These are phyloP conservation scores for Melinopterus prodromus DNA, from an alignment of 2,888 invertebrate species.

Conservation along the genomic window DNA sequence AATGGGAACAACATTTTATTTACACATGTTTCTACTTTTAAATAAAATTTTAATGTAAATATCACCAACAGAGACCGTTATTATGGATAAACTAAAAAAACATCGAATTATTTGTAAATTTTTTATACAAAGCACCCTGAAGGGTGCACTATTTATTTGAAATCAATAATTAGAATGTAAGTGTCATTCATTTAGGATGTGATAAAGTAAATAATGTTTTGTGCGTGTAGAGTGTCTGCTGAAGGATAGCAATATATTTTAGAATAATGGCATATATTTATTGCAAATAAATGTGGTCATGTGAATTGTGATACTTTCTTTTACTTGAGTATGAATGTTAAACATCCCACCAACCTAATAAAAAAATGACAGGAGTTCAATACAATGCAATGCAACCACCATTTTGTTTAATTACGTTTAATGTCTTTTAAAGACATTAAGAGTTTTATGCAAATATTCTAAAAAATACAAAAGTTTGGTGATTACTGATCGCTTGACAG, in stretches of 20 bases:
- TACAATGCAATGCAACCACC: too few relatives aligned
- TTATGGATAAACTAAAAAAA: slow-evolving; percentile 29
- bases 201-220: slow-evolving; percentile 23
- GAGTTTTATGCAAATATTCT: too few relatives aligned
- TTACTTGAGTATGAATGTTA: neutral
- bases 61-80: slow-evolving; percentile 4
- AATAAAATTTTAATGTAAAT: slow-evolving; percentile 23
- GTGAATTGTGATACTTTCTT: neutral
- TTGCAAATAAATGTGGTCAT: slow-evolving; percentile 33
- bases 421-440: too few relatives aligned
- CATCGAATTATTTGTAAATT: slow-evolving; percentile 42
- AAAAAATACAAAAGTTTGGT: too few relatives aligned
- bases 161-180: slow-evolving; percentile 9
- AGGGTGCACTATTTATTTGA: neutral
- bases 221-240: slow-evolving; percentile 29
- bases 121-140: slow-evolving; percentile 27
- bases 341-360: too few relatives aligned
- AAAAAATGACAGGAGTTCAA: too few relatives aligned
- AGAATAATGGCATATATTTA: slow-evolving; percentile 38
- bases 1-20: slow-evolving; percentile 18
- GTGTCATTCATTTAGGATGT: slow-evolving; percentile 20
- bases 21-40: slow-evolving; percentile 5
- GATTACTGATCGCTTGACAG: too few relatives aligned
- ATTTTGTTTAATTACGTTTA: too few relatives aligned
- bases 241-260: slow-evolving; percentile 40